Percentiles rank a stretch among this genome's conserved stretches.
These are phyloP conservation scores for Ctenopoma kingsleyae DNA, from an alignment of 2,797 vertebrate species.

Conservation along the genomic window DNA sequence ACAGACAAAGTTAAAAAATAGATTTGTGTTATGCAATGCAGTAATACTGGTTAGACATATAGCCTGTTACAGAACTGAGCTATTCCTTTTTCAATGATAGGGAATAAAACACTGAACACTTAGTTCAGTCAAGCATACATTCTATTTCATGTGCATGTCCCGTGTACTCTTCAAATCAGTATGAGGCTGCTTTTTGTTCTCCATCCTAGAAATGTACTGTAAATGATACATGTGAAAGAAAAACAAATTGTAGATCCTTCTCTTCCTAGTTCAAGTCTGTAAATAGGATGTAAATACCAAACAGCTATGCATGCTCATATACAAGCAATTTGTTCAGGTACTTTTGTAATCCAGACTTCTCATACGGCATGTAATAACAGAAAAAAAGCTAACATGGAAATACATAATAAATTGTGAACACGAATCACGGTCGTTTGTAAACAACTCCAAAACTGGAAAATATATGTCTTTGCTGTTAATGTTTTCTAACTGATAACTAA, in stretches of 20 bases:
- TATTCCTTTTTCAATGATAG: constrained; percentile 50
- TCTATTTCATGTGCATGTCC: constrained; percentile 93
- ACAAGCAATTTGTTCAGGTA: constrained; percentile 98
- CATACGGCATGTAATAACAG: constrained; percentile 92
- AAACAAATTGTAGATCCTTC: constrained; percentile 81
- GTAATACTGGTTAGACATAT: constrained; percentile 65
- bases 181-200: constrained; percentile 90
- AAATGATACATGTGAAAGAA: constrained; percentile 86
- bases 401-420: constrained; percentile 83
- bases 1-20: constrained; percentile 73
- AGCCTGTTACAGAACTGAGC: constrained; percentile 60
- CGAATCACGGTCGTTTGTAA: constrained; percentile 82
- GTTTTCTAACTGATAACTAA: constrained; percentile 83
- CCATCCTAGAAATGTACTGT: constrained; percentile 89
- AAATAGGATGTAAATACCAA: constrained; percentile 92
- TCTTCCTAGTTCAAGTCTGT: constrained; percentile 88
- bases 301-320: constrained; percentile 97
- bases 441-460: constrained; percentile 78
- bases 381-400: constrained; percentile 81
- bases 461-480: constrained; percentile 79
- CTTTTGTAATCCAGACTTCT: constrained; percentile 95
- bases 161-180: constrained; percentile 85
- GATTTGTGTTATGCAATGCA: constrained; percentile 79
- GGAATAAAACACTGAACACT: constrained; percentile 62
- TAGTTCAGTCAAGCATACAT: constrained; percentile 85